Evolutionary conservation across 2,797 vertebrate species (phyloP), one percentile per base, ranked within the genome.

Genomic region (Girardinus metallicus): DNA sequence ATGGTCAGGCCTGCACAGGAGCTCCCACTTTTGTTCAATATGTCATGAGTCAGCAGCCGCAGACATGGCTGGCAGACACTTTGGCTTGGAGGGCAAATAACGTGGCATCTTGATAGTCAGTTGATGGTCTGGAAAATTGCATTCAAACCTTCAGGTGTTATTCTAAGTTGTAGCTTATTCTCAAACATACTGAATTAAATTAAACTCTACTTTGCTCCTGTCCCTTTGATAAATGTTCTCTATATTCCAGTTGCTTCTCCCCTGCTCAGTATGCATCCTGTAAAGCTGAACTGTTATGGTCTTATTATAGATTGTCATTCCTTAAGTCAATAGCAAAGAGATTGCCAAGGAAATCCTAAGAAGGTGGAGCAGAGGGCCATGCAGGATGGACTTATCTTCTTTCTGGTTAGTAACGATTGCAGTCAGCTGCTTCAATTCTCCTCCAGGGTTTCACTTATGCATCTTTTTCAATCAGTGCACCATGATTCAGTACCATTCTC

Each of bases 51-150:
- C 95, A 95, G 95, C 94, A 94, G 87, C 85, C 39, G 76, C 82
- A 91, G 86, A 92, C 81, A 73, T 64, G 74, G 77, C 85, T 86
- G 87, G 87, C 90, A 93, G 92, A 93, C 90, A 79, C 86, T 92
- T 83, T 85, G 80, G 85, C 87, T 93, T 36, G 80, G 87, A 93
- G 92, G 91, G 89, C 84, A 80, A 89, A 86, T 64, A 92, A 92
- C 84, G 85, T 85, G 86, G 83, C 70, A 80, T 90, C 88, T 93
- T 94, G 94, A 96, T 96, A 95, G 95, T 94, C 95, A 94, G 87
- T 95, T 95, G 95, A 96, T 96, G 95, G 95, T 86, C 94, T 96
- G 95, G 95, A 96, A 96, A 96, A 96, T 96, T 96, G 91, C 93
- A 91, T 95, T 96, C 94, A 93, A 95, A 94, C 91, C 94, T 95